Evolutionary conservation across 1,140 invertebrate species (phyloP), one percentile per base, ranked within the genome.

Genomic region (Globodera rostochiensis): DNA sequence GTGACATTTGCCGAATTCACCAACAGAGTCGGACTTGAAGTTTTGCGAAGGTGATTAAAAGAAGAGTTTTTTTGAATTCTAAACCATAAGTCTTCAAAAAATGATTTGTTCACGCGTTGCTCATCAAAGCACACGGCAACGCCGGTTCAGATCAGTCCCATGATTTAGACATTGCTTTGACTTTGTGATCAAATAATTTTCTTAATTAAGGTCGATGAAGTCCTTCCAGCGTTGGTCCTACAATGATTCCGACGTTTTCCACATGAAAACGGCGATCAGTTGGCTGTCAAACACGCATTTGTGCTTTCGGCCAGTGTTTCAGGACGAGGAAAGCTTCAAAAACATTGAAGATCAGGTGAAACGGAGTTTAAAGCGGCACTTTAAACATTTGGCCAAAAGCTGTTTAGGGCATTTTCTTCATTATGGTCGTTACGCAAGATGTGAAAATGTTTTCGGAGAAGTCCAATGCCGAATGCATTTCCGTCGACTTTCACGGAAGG

Each of bases 1-100:
- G 86, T 88, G 70, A 81, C 87, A n/a, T 88, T 88, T 69, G 73
- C 85, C 25, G 86, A 88, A 47, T 88, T 88, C 79, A 84, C 78
- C 15, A 80, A 86, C 50, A 88, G 87, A 69, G 83, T 76, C 60
- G 83, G 83, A 5, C 53, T 80, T 47, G 83, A 84, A 73, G 77
- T 80, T 4, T 57, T 88, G 8, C 57, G 80, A 64, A 83, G 84
- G 82, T 84, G 45, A 21, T 21, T 77, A 11, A n/a, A 64, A 36
- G 25, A 36, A 36, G 25, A 36, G 25, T 2, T 36, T 36, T 36
- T 36, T 36, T 36, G 25, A 2, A 36, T 36, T 36, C 25, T 2
- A 36, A 36, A 36, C 2, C 25, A 36, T 36, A 36, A 36, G 36
- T 36, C 36, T 3, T 25, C 36, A 36, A 36, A 36, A 36, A 36